These are phyloP conservation scores for Drosophila phalerata DNA, from an alignment of 2,888 invertebrate genomes.

Conservation along the genomic window DNA sequence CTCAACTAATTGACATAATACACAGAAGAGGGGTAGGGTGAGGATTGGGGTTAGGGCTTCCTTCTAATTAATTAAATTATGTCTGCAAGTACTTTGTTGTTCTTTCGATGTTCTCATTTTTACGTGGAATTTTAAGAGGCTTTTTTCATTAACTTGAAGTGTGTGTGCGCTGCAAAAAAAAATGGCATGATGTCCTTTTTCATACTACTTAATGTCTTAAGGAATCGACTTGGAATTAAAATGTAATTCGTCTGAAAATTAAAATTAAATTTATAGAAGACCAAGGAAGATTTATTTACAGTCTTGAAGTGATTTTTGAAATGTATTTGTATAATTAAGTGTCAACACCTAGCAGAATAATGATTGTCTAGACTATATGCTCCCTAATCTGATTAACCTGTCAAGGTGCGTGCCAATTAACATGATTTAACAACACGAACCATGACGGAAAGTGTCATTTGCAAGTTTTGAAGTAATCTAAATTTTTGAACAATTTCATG, in stretches of 20 bases:
- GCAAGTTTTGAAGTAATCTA: conserved; percentile 52
- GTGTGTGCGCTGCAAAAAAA: not conserved
- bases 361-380: not conserved
- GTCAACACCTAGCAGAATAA: not conserved
- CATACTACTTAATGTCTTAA: not conserved
- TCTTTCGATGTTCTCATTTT: conserved; percentile 22
- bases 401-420: conserved; percentile 7
- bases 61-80: conserved; percentile 63
- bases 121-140: conserved; percentile 39
- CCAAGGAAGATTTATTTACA: not conserved
- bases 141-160: conserved; percentile 48
- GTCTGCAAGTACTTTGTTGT: conserved; percentile 40
- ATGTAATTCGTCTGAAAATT: not conserved
- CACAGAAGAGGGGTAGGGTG: conserved; percentile 1
- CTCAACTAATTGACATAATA: conserved; percentile 54
- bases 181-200: conserved; percentile 2
- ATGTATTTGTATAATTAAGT: not conserved
- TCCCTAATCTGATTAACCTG: conserved; percentile 2
- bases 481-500: conserved; percentile 72
- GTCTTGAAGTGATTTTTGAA: not conserved
- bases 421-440: conserved; percentile 1
- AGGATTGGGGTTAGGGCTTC: conserved; percentile 12
- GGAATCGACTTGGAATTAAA: not conserved
- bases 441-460: conserved; percentile 15
- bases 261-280: not conserved